Evolutionary conservation across 1,140 invertebrate genomes (phyloP).

Genomic region (Caenorhabditis brenneri): DNA sequence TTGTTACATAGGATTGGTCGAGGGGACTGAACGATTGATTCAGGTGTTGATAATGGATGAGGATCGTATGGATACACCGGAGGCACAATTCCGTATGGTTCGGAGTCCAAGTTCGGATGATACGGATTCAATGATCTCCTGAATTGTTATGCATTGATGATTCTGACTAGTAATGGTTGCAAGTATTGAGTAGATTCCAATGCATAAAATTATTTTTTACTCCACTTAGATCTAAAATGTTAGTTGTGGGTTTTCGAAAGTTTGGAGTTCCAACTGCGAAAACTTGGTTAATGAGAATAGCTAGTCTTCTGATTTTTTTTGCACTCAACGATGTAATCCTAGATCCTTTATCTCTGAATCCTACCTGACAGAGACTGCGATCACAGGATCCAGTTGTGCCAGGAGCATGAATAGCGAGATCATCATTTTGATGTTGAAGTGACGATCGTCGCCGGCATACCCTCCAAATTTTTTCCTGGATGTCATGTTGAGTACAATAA

Average conservation of each 20-base stretch:
- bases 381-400: not conserved
- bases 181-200: no score
- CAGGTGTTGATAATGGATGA: not conserved
- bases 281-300: no score
- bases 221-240: no score
- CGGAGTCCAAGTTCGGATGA: slow-evolving; percentile 1
- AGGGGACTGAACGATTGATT: not conserved
- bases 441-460: not conserved
- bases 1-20: slow-evolving; percentile 38
- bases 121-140: not conserved
- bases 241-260: no score
- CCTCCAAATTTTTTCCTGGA: not conserved
- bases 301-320: no score
- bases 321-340: no score
- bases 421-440: not conserved
- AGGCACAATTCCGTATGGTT: slow-evolving; percentile 30
- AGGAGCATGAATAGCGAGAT: not conserved
- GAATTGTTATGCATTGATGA: not conserved
- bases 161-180: no score
- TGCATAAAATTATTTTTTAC: no score
- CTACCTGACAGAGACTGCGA: not conserved
- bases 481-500: not conserved
- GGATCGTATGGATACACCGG: slow-evolving; percentile 17
- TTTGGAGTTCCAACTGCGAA: no score
- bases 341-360: not conserved